Conservation (phyloP, 2,797 vertebrate genomes). For the Melanotaenia maccullochi region DNA sequence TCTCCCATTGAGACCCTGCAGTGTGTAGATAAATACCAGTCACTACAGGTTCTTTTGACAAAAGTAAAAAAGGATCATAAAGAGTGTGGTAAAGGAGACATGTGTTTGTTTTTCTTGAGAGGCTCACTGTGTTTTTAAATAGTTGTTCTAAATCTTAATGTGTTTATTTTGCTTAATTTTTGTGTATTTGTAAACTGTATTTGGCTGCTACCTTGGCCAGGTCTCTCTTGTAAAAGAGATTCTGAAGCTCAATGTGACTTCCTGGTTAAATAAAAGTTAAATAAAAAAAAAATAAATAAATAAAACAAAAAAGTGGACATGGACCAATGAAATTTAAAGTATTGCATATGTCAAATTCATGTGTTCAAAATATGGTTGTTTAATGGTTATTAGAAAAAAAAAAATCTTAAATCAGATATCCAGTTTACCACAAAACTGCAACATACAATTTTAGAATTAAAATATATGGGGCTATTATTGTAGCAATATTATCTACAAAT, state of each 20-base stretch:
- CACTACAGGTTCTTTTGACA: slow-evolving; percentile 44
- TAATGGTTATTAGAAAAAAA: slow-evolving; percentile 41
- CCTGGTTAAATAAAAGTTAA: too few species aligned
- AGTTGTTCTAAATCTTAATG: too few species aligned
- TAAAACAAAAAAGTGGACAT: slow-evolving; percentile 5
- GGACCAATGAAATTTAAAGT: slow-evolving; percentile 34
- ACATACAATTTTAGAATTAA: slow-evolving; percentile 24
- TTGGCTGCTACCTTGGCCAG: too few species aligned
- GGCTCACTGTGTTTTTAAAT: too few species aligned
- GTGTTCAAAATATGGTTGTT: slow-evolving; percentile 46
- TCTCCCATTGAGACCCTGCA: slow-evolving; percentile 26
- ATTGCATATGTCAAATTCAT: slow-evolving; percentile 34
- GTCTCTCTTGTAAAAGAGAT: too few species aligned
- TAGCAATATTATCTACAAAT: too few species aligned
- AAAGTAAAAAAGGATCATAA: slow-evolving; percentile 27
- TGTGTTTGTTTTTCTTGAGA: too few species aligned
- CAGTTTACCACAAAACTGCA: slow-evolving; percentile 17
- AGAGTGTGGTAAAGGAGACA: neutral
- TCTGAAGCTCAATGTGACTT: too few species aligned
- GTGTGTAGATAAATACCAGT: slow-evolving; percentile 46
- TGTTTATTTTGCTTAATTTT: too few species aligned
- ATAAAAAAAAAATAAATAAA: too few species aligned
- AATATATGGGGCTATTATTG: too few species aligned
- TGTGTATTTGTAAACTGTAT: too few species aligned
- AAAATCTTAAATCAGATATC: slow-evolving; percentile 30